A percentile compares a stretch with the other conserved stretches of the same genome.
phyloP scores from a whole-genome alignment of 2,888 invertebrate genomes.

The Nephrocerus scutellatus region DNA sequence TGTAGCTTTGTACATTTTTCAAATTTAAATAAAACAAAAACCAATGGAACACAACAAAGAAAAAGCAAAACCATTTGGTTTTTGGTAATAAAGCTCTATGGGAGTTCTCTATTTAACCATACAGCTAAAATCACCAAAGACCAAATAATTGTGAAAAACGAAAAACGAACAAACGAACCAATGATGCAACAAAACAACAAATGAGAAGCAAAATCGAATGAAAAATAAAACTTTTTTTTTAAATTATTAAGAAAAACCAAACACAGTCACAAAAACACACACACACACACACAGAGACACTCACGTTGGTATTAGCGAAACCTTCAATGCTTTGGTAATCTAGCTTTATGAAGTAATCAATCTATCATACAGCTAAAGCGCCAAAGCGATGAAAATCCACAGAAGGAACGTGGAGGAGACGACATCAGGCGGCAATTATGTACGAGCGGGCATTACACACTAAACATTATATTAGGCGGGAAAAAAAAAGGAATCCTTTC shows the following conservation, averaged over 20 bases:
- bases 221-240: slow-evolving; percentile 4
- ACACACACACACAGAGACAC: neutral
- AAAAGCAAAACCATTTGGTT: slow-evolving; percentile 50
- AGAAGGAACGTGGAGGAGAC: slow-evolving; percentile 9
- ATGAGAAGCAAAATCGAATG: slow-evolving; percentile 8
- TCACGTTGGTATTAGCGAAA: slow-evolving; percentile 22
- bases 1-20: neutral
- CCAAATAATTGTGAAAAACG: slow-evolving; percentile 48
- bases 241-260: neutral
- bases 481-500: neutral
- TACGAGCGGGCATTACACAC: slow-evolving; percentile 1
- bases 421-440: neutral
- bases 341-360: slow-evolving; percentile 78
- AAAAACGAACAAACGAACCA: slow-evolving; percentile 19
- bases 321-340: slow-evolving; percentile 83
- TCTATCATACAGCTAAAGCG: slow-evolving; percentile 82
- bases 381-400: slow-evolving; percentile 69
- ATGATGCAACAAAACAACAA: slow-evolving; percentile 12
- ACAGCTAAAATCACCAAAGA: slow-evolving; percentile 73
- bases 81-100: slow-evolving; percentile 73
- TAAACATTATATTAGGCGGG: slow-evolving; percentile 2
- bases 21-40: slow-evolving; percentile 15
- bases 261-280: slow-evolving; percentile 2
- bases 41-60: slow-evolving; percentile 25
- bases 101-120: slow-evolving; percentile 50